These are phyloP conservation scores for Orchesellides sinensis DNA, from an alignment of 2,888 invertebrate species.

Conservation along the genomic window DNA sequence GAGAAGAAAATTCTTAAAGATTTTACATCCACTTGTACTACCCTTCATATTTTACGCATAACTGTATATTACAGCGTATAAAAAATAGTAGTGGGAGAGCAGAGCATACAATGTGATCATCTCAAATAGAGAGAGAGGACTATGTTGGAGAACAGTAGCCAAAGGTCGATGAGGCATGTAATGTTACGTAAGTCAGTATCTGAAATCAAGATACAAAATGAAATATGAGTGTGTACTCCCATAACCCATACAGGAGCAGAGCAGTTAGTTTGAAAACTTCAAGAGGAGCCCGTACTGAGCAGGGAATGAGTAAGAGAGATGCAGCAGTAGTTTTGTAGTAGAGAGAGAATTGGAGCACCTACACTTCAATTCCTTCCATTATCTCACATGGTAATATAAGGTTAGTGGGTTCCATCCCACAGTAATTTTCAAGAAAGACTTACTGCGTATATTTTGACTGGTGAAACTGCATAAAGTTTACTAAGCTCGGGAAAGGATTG, in stretches of 20 bases:
- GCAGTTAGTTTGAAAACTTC: background rate
- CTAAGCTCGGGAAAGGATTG: background rate
- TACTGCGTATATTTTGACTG: background rate
- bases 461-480: background rate
- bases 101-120: constrained; percentile 10
- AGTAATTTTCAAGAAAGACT: background rate
- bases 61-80: background rate
- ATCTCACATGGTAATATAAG: background rate
- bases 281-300: too few relatives aligned
- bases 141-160: constrained; percentile 30
- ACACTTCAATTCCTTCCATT: background rate
- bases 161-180: constrained; percentile 68
- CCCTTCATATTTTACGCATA: background rate
- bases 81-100: too few relatives aligned
- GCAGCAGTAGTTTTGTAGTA: background rate
- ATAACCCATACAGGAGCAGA: background rate
- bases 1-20: constrained; percentile 4
- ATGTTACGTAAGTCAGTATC: constrained; percentile 55
- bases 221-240: constrained; percentile 60
- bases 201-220: constrained; percentile 66
- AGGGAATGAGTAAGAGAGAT: background rate
- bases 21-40: background rate
- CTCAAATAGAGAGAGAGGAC: too few relatives aligned
- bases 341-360: background rate
- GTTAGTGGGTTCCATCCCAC: background rate